Base-by-base conservation (phyloP, 2,113 vertebrate species). In the Panurus biarmicus region DNA sequence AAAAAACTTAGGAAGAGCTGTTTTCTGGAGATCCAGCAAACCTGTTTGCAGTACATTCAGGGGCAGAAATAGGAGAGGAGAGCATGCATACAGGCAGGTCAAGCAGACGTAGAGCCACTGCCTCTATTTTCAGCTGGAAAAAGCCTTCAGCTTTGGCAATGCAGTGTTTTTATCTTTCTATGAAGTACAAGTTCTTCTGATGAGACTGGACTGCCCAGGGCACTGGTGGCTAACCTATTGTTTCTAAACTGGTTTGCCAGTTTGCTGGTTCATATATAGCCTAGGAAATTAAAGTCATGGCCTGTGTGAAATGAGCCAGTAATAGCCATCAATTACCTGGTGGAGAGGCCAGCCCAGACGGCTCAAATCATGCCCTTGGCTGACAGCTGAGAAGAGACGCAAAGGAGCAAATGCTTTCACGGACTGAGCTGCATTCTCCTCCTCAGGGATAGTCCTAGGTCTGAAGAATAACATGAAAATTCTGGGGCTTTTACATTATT, bases 151-250 rank as follows among this genome's bases (percentile, higher is more conserved):
- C 44, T 66, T 75, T 62, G 51, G 40, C 33, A 40, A 44, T 10
- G 29, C 18, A 28, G 10, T 3, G 11, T 57, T 86, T 64, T 69
- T 66, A 72, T 64, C 36, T 25, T 47, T 35, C 66, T 67, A 22
- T 21, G 25, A 0, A 0, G 29, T 64, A 18, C 0, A 4, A 51
- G 44, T 51, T 71, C 40, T 22, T 48, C 35, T 0, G 0, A 71
- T 4, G 4, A 73, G 17, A 47, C 23, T 40, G 35, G 67, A 71
- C 35, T 72, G 70, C 81, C 62, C 29, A 33, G 57, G 73, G 62
- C 89, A 79, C 53, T 58, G 58, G 31, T 66, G 70, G 54, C n/a
- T 78, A 61, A 71, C 45, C 42, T 38, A 17, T 60, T 89, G 15
- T 82, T 90, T 92, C 58, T 65, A 75, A 92, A 93, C 40, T 69